These are phyloP conservation scores for Myotis pilosus DNA, from an alignment of 2,797 vertebrate genomes.

Conservation along the genomic window DNA sequence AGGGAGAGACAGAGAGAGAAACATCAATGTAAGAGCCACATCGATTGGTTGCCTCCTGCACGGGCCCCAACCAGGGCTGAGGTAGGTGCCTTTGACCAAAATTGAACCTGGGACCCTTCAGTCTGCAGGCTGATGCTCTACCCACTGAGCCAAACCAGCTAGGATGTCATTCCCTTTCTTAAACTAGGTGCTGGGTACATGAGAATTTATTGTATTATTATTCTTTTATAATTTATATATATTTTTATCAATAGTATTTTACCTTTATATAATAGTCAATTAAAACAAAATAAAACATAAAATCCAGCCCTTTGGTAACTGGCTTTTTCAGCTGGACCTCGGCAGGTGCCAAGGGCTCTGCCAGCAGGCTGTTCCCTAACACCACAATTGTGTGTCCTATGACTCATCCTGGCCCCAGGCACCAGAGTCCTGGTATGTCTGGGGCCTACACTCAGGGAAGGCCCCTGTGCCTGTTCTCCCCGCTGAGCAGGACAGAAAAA, in stretches of 20 bases:
- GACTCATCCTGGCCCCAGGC: constrained; percentile 52
- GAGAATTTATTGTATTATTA: constrained; percentile 11
- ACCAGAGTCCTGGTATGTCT: neutral
- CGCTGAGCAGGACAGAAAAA: neutral
- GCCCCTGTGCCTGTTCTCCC: neutral
- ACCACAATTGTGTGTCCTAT: neutral
- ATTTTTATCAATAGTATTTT: constrained; percentile 40
- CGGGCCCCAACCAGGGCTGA: too few species aligned
- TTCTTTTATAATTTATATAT: neutral
- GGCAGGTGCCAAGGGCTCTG: neutral
- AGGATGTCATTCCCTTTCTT: neutral
- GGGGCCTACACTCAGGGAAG: neutral
- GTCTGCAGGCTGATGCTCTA: neutral
- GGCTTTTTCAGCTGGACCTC: neutral
- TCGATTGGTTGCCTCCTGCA: too few species aligned
- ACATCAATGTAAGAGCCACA: too few species aligned
- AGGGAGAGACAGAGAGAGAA: too few species aligned
- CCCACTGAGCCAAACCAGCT: neutral
- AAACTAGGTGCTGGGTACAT: neutral
- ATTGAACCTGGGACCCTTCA: too few species aligned
- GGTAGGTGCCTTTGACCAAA: too few species aligned
- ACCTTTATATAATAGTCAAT: constrained; percentile 16
- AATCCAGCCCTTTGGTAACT: neutral
- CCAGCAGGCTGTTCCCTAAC: constrained; percentile 71
- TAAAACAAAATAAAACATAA: constrained; percentile 9